phyloP scores from a whole-genome alignment of 2,888 invertebrate genomes.

The Sipha maydis region DNA sequence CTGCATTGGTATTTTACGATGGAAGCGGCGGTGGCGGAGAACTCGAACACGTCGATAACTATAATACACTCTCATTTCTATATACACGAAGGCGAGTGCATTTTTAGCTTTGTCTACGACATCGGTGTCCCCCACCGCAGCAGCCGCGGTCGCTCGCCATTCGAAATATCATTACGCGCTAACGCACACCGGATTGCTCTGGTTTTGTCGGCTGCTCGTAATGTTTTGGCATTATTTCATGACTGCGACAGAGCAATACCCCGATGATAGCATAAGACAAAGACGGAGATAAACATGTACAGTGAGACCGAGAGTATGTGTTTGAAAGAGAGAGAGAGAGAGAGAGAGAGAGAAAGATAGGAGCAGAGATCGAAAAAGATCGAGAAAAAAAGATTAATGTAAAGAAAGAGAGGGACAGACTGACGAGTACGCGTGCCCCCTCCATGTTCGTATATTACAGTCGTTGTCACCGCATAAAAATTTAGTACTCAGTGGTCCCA shows the following conservation, averaged over 20 bases:
- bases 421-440: background rate
- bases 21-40: background rate
- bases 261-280: background rate
- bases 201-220: conserved; percentile 31
- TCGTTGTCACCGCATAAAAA: background rate
- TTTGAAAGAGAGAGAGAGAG: background rate
- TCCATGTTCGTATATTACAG: background rate
- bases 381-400: background rate
- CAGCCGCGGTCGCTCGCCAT: background rate
- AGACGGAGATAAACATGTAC: background rate
- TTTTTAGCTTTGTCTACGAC: conserved; percentile 53
- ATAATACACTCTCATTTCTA: conserved; percentile 9
- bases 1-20: background rate
- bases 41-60: conserved; percentile 30
- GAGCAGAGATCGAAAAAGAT: background rate
- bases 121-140: conserved; percentile 4
- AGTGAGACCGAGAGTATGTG: too few species aligned
- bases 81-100: conserved; percentile 37
- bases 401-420: background rate
- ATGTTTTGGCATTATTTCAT: conserved; percentile 53
- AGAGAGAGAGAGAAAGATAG: background rate
- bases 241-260: background rate
- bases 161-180: conserved; percentile 46
- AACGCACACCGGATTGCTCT: conserved; percentile 31
- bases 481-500: background rate